Conservation (phyloP, 2,888 invertebrate genomes). For the Schrankia costaestrigalis region DNA sequence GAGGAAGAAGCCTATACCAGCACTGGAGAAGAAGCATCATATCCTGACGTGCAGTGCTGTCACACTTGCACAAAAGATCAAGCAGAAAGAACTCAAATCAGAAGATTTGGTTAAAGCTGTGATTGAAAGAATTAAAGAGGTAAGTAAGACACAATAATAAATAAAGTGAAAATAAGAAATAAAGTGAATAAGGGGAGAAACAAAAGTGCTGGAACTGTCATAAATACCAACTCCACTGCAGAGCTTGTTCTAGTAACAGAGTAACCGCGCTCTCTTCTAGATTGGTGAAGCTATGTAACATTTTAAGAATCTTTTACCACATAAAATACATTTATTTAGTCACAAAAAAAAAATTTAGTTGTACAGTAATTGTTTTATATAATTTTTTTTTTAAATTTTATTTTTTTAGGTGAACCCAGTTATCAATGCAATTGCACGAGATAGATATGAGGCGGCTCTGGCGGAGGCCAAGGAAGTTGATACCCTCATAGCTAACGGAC, state of each 20-base stretch:
- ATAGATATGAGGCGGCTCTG: constrained; percentile 88
- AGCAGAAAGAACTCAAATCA: constrained; percentile 81
- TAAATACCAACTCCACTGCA: no score
- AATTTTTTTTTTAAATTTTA: no score
- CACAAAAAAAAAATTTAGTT: background rate
- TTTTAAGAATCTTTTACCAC: no score
- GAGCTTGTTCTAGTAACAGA: no score
- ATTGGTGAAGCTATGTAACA: no score
- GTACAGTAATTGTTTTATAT: background rate
- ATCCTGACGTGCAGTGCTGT: constrained; percentile 82
- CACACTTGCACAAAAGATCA: constrained; percentile 84
- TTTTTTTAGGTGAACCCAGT: constrained; percentile 82
- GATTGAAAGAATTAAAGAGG: constrained; percentile 88
- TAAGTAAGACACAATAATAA: constrained; percentile 36
- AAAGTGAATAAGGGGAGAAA: no score
- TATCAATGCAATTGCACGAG: constrained; percentile 90
- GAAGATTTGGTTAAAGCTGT: constrained; percentile 86
- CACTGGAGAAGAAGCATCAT: constrained; percentile 54
- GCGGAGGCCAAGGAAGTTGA: constrained; percentile 89
- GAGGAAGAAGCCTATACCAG: constrained; percentile 51
- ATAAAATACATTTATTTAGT: no score
- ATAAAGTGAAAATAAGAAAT: no score
- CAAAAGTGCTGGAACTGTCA: no score
- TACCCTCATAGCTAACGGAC: constrained; percentile 80
- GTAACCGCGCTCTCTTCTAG: no score